phyloP scores from a whole-genome alignment of 2,888 invertebrate genomes.

The Dexiosoma caninum region DNA sequence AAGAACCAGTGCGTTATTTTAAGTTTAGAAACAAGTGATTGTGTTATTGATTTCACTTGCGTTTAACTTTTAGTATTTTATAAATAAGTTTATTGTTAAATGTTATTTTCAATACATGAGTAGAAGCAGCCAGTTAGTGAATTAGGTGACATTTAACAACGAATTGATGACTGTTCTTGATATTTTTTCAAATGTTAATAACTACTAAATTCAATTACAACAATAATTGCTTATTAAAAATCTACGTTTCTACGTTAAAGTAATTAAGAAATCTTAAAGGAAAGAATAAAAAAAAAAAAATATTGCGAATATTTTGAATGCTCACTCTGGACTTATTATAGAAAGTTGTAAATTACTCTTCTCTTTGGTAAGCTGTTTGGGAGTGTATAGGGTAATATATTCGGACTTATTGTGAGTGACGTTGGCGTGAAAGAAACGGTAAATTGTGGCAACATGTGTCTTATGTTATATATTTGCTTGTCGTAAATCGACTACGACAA shows the following conservation, averaged over 20 bases:
- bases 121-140: slow-evolving; percentile 12
- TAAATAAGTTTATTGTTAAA: slow-evolving; percentile 1
- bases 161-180: neutral
- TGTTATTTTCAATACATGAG: no score
- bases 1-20: no score
- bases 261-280: neutral
- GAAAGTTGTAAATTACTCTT: neutral
- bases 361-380: no score
- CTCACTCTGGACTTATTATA: neutral
- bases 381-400: no score
- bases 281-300: neutral
- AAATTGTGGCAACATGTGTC: no score
- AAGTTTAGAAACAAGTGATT: no score
- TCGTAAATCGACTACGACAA: no score
- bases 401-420: no score
- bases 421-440: no score
- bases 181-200: neutral
- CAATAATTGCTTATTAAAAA: neutral
- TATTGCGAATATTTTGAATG: neutral
- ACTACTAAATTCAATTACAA: neutral
- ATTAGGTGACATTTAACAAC: neutral
- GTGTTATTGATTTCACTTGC: slow-evolving; percentile 4
- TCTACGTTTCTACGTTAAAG: slow-evolving; percentile 1
- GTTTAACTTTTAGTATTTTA: slow-evolving; percentile 8
- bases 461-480: no score